These are phyloP conservation scores for Ahaetulla prasina DNA, from an alignment of 2,113 vertebrate genomes.

Conservation along the genomic window DNA sequence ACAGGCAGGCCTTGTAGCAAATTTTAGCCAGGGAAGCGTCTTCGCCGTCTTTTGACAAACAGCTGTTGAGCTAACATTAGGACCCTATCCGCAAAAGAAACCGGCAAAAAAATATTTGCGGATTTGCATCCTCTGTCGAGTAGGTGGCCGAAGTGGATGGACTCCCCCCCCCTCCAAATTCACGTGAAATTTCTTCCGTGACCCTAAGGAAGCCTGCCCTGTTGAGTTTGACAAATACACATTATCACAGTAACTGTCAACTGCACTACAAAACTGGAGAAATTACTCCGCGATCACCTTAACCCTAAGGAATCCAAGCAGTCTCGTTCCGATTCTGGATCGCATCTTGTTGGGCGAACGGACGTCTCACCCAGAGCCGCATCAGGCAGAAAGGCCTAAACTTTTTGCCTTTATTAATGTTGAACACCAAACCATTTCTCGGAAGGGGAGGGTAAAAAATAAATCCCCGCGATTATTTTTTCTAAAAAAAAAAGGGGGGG, in stretches of 20 bases:
- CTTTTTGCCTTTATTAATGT: slow-evolving; percentile 27
- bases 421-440: neutral
- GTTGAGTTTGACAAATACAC: neutral
- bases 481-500: slow-evolving; percentile 47
- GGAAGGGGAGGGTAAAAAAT: neutral
- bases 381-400: slow-evolving; percentile 39
- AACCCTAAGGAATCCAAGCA: neutral
- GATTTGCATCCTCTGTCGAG: neutral
- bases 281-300: neutral
- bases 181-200: too few species aligned
- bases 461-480: slow-evolving; percentile 49
- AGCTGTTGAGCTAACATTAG: neutral
- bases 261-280: too few species aligned
- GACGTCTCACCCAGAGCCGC: slow-evolving; percentile 29
- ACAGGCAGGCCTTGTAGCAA: neutral
- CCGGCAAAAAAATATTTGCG: neutral
- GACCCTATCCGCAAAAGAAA: too few species aligned
- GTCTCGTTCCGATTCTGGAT: slow-evolving; percentile 13
- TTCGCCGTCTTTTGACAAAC: neutral
- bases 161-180: too few species aligned
- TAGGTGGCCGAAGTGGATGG: too few species aligned
- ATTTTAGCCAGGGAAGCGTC: neutral
- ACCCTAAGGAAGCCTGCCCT: neutral
- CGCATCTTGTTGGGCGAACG: slow-evolving; percentile 14
- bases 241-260: too few species aligned